Evolutionary conservation across 1,140 invertebrate genomes (phyloP).

Genomic region (Bilobella aurantiaca): DNA sequence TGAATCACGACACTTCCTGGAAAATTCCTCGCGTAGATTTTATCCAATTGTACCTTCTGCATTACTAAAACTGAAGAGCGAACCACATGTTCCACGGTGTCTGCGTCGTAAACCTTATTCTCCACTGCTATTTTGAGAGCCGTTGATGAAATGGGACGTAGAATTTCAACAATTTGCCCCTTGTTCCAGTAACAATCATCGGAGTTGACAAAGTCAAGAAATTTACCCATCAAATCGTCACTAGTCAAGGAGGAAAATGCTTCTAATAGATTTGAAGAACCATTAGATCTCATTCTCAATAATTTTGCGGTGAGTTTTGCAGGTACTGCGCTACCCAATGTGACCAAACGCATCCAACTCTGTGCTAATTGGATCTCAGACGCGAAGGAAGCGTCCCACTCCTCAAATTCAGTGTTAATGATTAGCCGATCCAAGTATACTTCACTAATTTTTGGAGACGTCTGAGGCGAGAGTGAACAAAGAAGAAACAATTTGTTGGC

Average conservation of each 20-base stretch:
- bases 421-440: constrained; percentile 5
- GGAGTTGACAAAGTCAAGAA: background rate
- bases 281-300: background rate
- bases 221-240: background rate
- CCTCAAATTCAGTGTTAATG: background rate
- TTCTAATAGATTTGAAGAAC: background rate
- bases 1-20: constrained; percentile 2
- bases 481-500: constrained; percentile 3
- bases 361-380: background rate
- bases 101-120: background rate
- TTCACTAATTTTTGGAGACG: constrained; percentile 14
- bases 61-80: background rate
- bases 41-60: background rate
- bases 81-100: background rate
- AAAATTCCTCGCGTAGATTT: background rate
- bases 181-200: constrained; percentile 1
- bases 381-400: background rate
- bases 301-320: background rate
- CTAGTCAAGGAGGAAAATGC: background rate
- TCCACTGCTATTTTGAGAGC: background rate
- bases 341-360: constrained; percentile 15
- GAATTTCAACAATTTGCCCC: background rate
- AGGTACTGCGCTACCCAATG: background rate
- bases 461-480: constrained; percentile 6
- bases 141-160: background rate